Percentiles rank a stretch among this genome's conserved stretches.
Evolutionary conservation across 2,113 vertebrate species (phyloP).

Genomic region (Carettochelys insculpta): DNA sequence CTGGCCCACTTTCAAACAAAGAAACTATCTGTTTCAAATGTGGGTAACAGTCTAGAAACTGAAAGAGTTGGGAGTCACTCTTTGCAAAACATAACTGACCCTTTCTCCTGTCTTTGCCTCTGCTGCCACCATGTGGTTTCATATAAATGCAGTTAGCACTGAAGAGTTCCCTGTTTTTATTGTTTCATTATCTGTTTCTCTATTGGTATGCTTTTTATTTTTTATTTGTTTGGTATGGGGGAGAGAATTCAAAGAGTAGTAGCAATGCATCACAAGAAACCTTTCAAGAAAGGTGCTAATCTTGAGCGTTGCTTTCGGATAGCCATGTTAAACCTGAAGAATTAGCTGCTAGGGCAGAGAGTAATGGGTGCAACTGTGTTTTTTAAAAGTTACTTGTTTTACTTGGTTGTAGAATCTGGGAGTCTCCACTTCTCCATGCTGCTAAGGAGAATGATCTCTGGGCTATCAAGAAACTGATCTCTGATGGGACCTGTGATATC

Average conservation of each 20-base stretch:
- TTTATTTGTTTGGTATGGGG: rapidly evolving
- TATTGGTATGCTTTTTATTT: rapidly evolving
- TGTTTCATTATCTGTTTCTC: background rate
- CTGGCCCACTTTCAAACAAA: background rate
- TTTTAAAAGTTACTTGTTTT: background rate
- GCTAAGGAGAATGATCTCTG: conserved; percentile 85
- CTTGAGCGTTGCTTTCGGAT: background rate
- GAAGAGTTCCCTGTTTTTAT: rapidly evolving
- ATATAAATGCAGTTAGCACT: background rate
- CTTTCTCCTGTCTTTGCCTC: background rate
- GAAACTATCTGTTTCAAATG: background rate
- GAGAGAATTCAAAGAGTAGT: background rate
- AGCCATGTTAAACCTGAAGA: background rate
- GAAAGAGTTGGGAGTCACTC: background rate
- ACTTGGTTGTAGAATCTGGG: conserved; percentile 79
- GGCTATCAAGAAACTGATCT: conserved; percentile 85
- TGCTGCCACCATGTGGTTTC: conserved; percentile 26
- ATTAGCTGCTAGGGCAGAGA: background rate
- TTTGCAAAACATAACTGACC: background rate
- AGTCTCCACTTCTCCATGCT: conserved; percentile 88
- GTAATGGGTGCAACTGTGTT: background rate
- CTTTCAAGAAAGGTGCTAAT: background rate
- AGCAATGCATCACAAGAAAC: background rate
- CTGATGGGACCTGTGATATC: conserved; percentile 83
- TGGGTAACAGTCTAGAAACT: background rate